Base-by-base conservation (phyloP, 2,113 vertebrate species). In the Dryoscopus gambensis region DNA sequence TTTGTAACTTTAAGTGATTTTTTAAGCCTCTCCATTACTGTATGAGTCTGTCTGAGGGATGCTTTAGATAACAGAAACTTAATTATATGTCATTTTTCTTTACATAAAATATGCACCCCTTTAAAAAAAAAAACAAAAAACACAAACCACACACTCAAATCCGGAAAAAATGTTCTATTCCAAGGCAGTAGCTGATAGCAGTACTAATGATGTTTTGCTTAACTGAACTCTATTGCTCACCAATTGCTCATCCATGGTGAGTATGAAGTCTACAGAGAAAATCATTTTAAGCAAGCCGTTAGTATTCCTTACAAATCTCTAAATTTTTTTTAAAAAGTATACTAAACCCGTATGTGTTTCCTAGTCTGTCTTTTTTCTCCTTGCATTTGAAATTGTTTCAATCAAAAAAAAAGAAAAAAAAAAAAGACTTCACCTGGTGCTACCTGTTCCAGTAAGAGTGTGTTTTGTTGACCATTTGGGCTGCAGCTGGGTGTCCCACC, bases 181-280 rank as follows among this genome's bases (percentile, higher is more conserved):
- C 47, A 85, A 81, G 78, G 40, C 18, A 70, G 25, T 24, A 69
- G 42, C 40, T 79, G 46, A 84, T 46, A 47, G 33, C 22, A 25
- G 57, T 33, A 9, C 37, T 47, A 70, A 65, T 90, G 53, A 46
- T 88, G 46, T 65, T 95, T 76, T 53, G 8, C 62, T 91, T 87
- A 90, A 37, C 40, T 97, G 95, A 65, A 81, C 89, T 49, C 37
- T 97, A 65, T 87, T 93, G 47, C 50, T 97, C 39, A 93, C 80
- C 44, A n/a, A n/a, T n/a, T n/a, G n/a, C n/a, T n/a, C n/a, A 97
- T 73, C 71, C 93, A 94, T 62, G 79, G 76, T 22, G 96, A 98
- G 70, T 95, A 97, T 77, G 97, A 97, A 93, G 91, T 96, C 75
- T 97, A 93, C 53, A 82, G 95, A 93, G 93, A 97, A 67, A 88